A percentile compares a stretch with the other conserved stretches of the same genome.
Conservation (phyloP, 2,113 vertebrate genomes). For the Hypocryptadius cinnamomeus region DNA sequence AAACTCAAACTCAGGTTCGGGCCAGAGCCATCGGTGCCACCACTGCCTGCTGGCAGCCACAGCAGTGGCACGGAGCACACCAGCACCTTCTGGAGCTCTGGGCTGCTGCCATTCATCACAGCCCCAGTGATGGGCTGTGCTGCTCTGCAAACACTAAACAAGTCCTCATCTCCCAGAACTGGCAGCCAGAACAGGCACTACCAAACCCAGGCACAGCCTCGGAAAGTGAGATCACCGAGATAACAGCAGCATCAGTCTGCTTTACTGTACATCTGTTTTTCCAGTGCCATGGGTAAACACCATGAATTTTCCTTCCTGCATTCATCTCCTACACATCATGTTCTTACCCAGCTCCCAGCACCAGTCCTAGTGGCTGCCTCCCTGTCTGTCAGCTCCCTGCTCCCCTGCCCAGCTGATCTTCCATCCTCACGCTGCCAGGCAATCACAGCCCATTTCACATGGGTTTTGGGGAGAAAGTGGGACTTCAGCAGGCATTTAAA, state of each 20-base stretch:
- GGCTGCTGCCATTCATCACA: background rate
- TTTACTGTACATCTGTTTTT: background rate
- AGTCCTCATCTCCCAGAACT: background rate
- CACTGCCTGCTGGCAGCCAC: background rate
- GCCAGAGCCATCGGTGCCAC: background rate
- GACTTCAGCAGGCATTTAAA: background rate
- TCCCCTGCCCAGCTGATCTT: background rate
- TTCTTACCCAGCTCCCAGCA: background rate
- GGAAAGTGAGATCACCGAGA: background rate
- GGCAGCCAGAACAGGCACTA: background rate
- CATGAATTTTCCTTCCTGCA: background rate
- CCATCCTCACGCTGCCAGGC: background rate
- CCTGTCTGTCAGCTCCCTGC: background rate
- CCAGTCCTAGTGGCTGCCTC: background rate
- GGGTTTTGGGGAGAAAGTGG: background rate
- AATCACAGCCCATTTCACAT: background rate
- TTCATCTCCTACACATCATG: background rate
- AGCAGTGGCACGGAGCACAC: background rate
- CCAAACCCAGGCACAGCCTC: background rate
- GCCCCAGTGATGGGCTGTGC: rapidly evolving
- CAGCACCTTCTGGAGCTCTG: background rate
- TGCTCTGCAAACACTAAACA: background rate
- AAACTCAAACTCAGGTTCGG: background rate
- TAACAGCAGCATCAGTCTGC: background rate
- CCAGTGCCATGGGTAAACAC: background rate